Percentiles rank a stretch among this genome's conserved stretches.
Conservation (phyloP, 1,140 invertebrate genomes). For the Zaprionus nigranus region DNA sequence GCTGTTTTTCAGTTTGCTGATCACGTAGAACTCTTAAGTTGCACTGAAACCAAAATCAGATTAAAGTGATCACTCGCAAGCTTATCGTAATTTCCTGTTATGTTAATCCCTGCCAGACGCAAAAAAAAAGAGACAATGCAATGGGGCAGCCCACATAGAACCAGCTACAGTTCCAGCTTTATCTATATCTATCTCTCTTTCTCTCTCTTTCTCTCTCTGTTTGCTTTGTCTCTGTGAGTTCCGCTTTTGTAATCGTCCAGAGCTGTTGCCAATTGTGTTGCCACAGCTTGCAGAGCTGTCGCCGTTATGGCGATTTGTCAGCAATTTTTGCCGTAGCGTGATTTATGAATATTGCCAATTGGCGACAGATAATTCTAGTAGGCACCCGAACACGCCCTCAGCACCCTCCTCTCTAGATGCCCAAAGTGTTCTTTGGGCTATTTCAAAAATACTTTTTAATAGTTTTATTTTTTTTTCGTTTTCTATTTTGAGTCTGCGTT, state of each 20-base stretch:
- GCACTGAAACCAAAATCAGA: neutral
- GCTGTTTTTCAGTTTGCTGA: constrained; percentile 8
- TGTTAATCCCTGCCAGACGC: constrained; percentile 30
- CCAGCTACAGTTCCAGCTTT: neutral
- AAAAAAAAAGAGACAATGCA: constrained; percentile 5
- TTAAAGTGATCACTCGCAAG: neutral
- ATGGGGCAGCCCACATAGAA: constrained; percentile 36
- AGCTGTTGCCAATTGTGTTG: constrained; percentile 38
- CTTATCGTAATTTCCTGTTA: constrained; percentile 51
- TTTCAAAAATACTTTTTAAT: constrained; percentile 62
- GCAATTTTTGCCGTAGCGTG: constrained; percentile 59
- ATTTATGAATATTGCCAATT: constrained; percentile 74
- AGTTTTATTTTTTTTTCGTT: constrained; percentile 55
- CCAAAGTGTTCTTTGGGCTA: constrained; percentile 49
- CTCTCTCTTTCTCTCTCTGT: constrained; percentile 1
- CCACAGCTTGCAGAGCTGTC: constrained; percentile 30
- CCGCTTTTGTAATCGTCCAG: constrained; percentile 74
- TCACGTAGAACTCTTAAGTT: constrained; percentile 19
- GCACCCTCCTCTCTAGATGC: neutral
- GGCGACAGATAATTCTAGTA: constrained; percentile 63
- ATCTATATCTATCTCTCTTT: neutral
- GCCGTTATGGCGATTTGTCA: constrained; percentile 77
- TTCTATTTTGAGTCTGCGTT: constrained; percentile 35
- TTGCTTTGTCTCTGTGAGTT: constrained; percentile 46
- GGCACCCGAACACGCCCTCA: neutral